Base-by-base conservation (phyloP, 1,140 invertebrate species). In the Ceratosolen fusciceps region DNA sequence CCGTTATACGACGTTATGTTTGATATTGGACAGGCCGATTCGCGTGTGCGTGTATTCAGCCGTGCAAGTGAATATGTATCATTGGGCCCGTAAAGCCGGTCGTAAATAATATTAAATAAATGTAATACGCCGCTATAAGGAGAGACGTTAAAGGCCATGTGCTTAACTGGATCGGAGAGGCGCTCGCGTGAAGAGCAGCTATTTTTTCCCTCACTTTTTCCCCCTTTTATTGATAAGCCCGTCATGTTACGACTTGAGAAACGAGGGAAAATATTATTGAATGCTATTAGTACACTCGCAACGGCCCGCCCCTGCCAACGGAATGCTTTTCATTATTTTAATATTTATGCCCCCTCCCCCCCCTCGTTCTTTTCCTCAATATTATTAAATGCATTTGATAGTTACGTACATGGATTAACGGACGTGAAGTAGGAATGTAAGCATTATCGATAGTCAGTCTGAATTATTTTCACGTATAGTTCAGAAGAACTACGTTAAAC, bases 1-100 rank as follows among this genome's bases (percentile, higher is more conserved):
- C 71, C 58, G 62, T 84, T 85, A 86, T 89, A 88, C 86, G 88
- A 89, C 86, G 87, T 90, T 90, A 90, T 90, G 90, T 90, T 90
- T 89, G 88, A 90, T 90, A 90, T 90, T 90, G 88, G 89, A 88
- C 89, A 88, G 86, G 90, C 85, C 86, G 80, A 14, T 47, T 37
- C 58, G 58, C 29, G 26, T 70, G n/a, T 31, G 29, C 62, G 47
- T 24, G 16, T 37, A 26, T 19, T n/a, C 68, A 39, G 37, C 39
- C 49, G 60, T 47, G 14, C 16, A 52, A 16, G 39, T 75, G 52
- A 83, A 85, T 88, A 88, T 84, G 86, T 90, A 89, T 89, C 88
- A 89, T 88, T 88, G 86, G 80, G 80, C 77, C 88, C 88, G 85
- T 90, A 90, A 90, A 90, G 87, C 83, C 83, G 84, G 84, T 83